Conservation (phyloP, 2,888 invertebrate species). For the Argyresthia albistria region DNA sequence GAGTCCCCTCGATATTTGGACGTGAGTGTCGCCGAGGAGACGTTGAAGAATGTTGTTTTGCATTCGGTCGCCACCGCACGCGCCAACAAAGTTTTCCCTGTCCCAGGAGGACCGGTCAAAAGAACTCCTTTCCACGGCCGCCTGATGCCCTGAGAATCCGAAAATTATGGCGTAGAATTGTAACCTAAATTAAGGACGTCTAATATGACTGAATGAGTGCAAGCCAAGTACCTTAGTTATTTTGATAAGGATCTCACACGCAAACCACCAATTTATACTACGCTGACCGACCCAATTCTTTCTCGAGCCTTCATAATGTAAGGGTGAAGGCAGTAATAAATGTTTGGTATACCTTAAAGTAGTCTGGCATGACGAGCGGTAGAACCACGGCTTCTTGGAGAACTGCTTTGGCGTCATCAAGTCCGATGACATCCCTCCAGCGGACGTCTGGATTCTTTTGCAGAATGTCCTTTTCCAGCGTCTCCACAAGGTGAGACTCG, state of each 20-base stretch:
- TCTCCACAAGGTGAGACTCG: constrained; percentile 84
- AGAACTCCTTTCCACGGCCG: constrained; percentile 86
- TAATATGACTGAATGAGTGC: not conserved
- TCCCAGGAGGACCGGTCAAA: constrained; percentile 80
- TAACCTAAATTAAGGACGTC: not conserved
- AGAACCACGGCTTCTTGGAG: constrained; percentile 90
- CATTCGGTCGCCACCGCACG: constrained; percentile 93
- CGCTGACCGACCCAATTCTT: constrained; percentile 10
- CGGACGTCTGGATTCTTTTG: constrained; percentile 87
- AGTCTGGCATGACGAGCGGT: constrained; percentile 90
- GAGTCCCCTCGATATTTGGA: constrained; percentile 94
- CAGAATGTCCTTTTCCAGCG: constrained; percentile 87
- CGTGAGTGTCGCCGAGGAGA: constrained; percentile 88
- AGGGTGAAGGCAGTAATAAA: not conserved
- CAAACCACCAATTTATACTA: constrained; percentile 39
- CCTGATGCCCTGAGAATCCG: constrained; percentile 1
- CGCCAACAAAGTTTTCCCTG: constrained; percentile 86
- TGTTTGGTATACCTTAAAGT: constrained; percentile 77
- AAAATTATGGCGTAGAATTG: not conserved
- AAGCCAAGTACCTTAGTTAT: not conserved
- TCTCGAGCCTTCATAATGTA: not conserved
- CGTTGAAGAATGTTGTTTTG: constrained; percentile 89
- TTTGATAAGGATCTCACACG: constrained; percentile 24
- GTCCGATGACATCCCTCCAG: constrained; percentile 84
- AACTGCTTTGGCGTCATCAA: constrained; percentile 82